Base-by-base conservation (phyloP, 2,888 invertebrate genomes). In the Hirtodrosophila alboralis region DNA sequence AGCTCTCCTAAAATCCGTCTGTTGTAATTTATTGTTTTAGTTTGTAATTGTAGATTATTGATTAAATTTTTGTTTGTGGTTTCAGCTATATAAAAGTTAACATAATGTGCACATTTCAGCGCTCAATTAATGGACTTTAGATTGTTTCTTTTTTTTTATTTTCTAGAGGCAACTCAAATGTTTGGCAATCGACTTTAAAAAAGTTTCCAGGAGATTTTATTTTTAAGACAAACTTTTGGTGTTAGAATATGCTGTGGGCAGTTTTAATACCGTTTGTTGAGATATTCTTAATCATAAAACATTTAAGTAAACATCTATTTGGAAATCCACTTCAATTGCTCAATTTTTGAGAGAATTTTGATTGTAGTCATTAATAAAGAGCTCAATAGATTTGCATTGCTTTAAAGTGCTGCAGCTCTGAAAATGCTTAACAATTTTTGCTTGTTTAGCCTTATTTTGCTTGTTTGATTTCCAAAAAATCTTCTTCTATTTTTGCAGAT, bases 11-110 rank as follows among this genome's bases (percentile, higher is more conserved):
- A 2, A 10, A 12, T 14, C 31, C 5, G 43, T 40, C 41, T 47
- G 34, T 12, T 44, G 53, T 64, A 69, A 84, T 80, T 85, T 85
- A 84, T 80, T 73, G 80, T 85, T 79, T 74, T 71, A 73, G 67
- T 79, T 83, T 66, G 76, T 68, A 83, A 73, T 78, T 68, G 53
- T 61, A 41, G 69, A 78, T 78, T 85, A 84, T 79, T 79, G 79
- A 79, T 79, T 85, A 53, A 44, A 63, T 48, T 43, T 21, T 45
- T 51, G 4, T 18, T 59, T 33, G 23, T 34, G 30, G 44, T 13
- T 18, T 18, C 2, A 4, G 51, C 10, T 23, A 5, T 38, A 14
- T 33, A 58, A 44, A 66, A 40, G 53, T 54, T 54, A 26, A 43
- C 51, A 47, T 64, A 73, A 76, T 73, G 68, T 71, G 78, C 65